These are phyloP conservation scores for Pomatorhinus ruficollis DNA, from an alignment of 2,113 vertebrate genomes.

Conservation along the genomic window DNA sequence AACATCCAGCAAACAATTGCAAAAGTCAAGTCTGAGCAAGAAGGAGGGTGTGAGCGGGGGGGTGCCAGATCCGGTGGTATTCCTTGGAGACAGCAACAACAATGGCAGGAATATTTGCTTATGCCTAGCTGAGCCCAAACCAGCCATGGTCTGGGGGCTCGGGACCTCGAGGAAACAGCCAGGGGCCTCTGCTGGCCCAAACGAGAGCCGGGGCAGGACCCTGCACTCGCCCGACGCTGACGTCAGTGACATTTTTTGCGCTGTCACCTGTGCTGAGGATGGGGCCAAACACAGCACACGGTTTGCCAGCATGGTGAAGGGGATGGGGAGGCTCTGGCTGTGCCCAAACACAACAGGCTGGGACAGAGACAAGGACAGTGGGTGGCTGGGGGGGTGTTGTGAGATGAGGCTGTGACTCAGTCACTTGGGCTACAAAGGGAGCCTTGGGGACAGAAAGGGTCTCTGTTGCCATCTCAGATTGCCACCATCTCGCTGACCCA, in stretches of 20 bases:
- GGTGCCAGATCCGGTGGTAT: neutral
- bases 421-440: neutral
- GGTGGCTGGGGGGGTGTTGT: fast-evolving
- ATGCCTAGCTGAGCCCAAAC: neutral
- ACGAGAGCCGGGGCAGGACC: neutral
- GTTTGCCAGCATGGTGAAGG: fast-evolving
- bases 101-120: conserved; percentile 24
- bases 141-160: neutral
- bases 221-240: fast-evolving
- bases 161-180: neutral
- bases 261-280: neutral
- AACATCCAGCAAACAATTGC: conserved; percentile 46
- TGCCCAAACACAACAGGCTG: too few relatives aligned
- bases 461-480: neutral
- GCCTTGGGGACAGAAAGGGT: neutral
- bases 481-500: neutral
- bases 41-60: conserved; percentile 38
- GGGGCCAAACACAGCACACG: neutral
- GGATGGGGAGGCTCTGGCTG: neutral
- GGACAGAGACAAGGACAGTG: neutral
- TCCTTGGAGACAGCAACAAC: conserved; percentile 32
- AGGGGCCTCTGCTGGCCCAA: fast-evolving
- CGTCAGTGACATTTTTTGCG: fast-evolving
- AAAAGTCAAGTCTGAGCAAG: conserved; percentile 68
- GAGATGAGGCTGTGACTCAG: neutral